These are phyloP conservation scores for Charaxes varanes DNA, from an alignment of 1,140 invertebrate genomes.

Conservation along the genomic window DNA sequence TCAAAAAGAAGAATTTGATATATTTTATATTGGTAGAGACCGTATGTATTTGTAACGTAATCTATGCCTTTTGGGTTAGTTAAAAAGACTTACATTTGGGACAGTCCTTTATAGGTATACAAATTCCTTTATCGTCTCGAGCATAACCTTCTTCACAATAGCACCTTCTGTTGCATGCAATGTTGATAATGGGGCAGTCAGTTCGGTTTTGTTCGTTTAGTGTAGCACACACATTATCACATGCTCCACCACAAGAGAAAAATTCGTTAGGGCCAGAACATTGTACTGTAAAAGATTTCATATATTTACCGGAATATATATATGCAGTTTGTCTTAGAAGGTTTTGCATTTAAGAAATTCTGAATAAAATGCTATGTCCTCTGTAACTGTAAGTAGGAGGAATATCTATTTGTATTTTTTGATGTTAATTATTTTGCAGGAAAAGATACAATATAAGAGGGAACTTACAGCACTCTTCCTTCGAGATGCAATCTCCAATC, in stretches of 20 bases:
- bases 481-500: conserved; percentile 30
- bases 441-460: background rate
- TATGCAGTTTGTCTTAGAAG: background rate
- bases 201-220: conserved; percentile 47
- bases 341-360: too few species aligned
- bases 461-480: conserved; percentile 27
- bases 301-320: conserved; percentile 2
- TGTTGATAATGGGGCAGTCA: conserved; percentile 62
- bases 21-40: too few species aligned
- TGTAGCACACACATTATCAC: conserved; percentile 70
- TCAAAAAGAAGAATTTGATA: too few species aligned
- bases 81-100: conserved; percentile 11
- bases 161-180: conserved; percentile 68
- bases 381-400: too few species aligned
- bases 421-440: background rate
- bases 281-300: conserved; percentile 22
- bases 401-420: background rate
- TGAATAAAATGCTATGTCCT: too few species aligned
- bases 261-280: conserved; percentile 47
- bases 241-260: conserved; percentile 67
- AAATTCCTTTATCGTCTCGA: conserved; percentile 23
- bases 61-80: too few species aligned
- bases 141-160: conserved; percentile 54
- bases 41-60: background rate
- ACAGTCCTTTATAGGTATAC: conserved; percentile 34